Evolutionary conservation across 2,113 vertebrate species (phyloP).

Genomic region (Peromyscus maniculatus): DNA sequence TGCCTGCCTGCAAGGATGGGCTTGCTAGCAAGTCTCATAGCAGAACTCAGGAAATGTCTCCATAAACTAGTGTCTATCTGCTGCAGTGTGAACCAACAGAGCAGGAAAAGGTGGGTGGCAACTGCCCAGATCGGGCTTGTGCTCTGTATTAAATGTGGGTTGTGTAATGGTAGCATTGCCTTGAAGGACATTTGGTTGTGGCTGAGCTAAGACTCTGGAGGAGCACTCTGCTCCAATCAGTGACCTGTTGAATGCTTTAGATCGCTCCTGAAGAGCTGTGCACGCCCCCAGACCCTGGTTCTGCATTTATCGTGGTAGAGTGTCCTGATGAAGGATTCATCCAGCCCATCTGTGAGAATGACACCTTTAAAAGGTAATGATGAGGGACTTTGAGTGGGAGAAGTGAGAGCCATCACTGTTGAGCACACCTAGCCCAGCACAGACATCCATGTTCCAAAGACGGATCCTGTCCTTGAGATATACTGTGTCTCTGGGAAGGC

Average conservation of each 20-base stretch:
- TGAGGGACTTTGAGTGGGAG: accelerated
- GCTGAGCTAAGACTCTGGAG: neutral
- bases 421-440: neutral
- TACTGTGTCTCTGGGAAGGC: neutral
- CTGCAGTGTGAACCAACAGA: neutral
- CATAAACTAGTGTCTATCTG: accelerated
- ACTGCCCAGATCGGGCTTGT: accelerated
- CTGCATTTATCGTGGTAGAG: conserved; percentile 93
- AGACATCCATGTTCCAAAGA: neutral
- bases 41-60: too few species aligned
- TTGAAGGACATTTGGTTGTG: accelerated
- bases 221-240: neutral
- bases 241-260: conserved; percentile 83
- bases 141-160: accelerated
- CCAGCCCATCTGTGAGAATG: conserved; percentile 88
- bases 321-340: conserved; percentile 95
- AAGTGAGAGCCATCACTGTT: accelerated
- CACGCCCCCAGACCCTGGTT: conserved; percentile 92
- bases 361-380: conserved; percentile 85
- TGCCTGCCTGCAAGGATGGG: neutral
- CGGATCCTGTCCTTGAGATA: too few species aligned
- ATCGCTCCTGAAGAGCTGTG: conserved; percentile 95
- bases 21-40: too few species aligned
- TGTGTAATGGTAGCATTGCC: accelerated
- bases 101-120: neutral